A percentile compares a stretch with the other conserved stretches of the same genome.
Conservation (phyloP, 2,888 invertebrate genomes). For the Leptinotarsa tumamoca region DNA sequence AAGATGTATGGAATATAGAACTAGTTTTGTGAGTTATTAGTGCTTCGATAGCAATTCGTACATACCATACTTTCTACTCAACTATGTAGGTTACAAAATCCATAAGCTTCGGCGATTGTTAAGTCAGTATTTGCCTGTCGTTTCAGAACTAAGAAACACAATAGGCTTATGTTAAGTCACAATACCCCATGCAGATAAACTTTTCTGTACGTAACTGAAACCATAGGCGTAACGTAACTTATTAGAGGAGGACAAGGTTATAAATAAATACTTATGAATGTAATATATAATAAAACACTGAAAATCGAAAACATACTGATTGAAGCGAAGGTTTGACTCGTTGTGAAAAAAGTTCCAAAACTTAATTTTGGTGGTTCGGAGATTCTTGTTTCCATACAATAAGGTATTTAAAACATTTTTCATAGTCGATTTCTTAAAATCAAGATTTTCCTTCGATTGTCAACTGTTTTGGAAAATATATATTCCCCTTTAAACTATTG, state of each 20-base stretch:
- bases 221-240: slow-evolving; percentile 2
- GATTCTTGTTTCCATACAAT: too few species aligned
- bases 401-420: too few species aligned
- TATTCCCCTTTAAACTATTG: too few species aligned
- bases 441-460: too few species aligned
- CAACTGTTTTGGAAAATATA: too few species aligned
- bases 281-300: too few species aligned
- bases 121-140: slow-evolving; percentile 35
- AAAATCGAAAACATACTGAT: too few species aligned
- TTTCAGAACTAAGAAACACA: slow-evolving; percentile 40
- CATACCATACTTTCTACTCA: slow-evolving; percentile 59
- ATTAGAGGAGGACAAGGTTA: not conserved
- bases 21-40: slow-evolving; percentile 43
- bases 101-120: slow-evolving; percentile 46
- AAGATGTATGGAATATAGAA: slow-evolving; percentile 43
- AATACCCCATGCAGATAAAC: slow-evolving; percentile 42
- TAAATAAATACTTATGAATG: not conserved
- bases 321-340: too few species aligned
- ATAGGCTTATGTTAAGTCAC: slow-evolving; percentile 40
- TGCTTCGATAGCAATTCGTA: slow-evolving; percentile 43
- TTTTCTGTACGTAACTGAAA: slow-evolving; percentile 18
- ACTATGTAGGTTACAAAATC: slow-evolving; percentile 62
- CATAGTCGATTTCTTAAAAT: too few species aligned
- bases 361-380: too few species aligned
- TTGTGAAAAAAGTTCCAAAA: too few species aligned